Base-by-base conservation (phyloP, 2,797 vertebrate genomes). In the Trachops cirrhosus region DNA sequence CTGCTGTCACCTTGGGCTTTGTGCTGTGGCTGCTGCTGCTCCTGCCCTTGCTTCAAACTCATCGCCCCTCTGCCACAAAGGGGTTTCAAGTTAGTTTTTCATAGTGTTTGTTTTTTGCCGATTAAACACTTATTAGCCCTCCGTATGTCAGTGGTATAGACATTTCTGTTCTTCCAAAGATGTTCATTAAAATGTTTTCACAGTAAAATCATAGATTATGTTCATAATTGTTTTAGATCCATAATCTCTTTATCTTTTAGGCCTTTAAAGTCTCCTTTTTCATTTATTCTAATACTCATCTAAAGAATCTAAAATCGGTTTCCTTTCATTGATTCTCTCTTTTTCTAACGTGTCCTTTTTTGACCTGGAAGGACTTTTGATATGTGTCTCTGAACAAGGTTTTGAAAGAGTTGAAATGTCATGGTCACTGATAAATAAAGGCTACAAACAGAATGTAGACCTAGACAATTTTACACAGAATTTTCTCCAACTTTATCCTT, bases 321-420 rank as follows among this genome's bases (percentile, higher is more conserved):
- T 91, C 12, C 52, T 82, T 82, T 44, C 59, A 74, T 92, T 92
- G 44, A 71, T 67, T 97, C 93, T 22, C 59, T 92, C 22, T 91
- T 80, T 79, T 93, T 67, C 78, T 44, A 86, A 62, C 4, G 37
- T 93, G n/a, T 78, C 32, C 50, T 71, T 91, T 79, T 82, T 62
- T 68, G 75, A 86, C 10, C n/a, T 82, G 46, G 29, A 85, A 85
- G 52, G 82, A 82, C n/a, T 77, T 95, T 89, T 37, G 9, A 85
- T 68, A 39, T 10, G 16, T 34, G 32, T 83, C 41, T 91, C 78
- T 94, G 57, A 94, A 52, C 4, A 59, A 86, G 21, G 14, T 62
- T 96, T 95, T 90, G 24, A 73, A 95, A 80, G 73, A 86, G n/a
- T 29, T 52, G 68, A 91, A 95, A 80, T 75, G n/a, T 29, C 68